phyloP scores from a whole-genome alignment of 2,797 vertebrate genomes.

The Champsocephalus esox region DNA sequence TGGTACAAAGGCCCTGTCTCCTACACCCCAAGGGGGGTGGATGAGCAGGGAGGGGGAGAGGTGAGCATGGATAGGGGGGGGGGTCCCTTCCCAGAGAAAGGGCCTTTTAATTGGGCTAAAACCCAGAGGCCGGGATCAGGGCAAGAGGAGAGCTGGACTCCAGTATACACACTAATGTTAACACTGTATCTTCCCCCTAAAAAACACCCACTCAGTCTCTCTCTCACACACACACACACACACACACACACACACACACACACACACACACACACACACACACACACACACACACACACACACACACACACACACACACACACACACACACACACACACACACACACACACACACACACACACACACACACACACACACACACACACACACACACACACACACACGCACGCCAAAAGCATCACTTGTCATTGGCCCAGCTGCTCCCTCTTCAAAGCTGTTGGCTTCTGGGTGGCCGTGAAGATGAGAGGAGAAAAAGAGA shows the following conservation, averaged over 20 bases:
- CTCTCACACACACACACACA: too few species aligned
- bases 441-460: constrained; percentile 76
- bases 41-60: constrained; percentile 37
- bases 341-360: constrained; percentile 43
- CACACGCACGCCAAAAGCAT: constrained; percentile 69
- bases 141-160: constrained; percentile 61
- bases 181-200: constrained; percentile 51
- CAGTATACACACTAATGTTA: constrained; percentile 56
- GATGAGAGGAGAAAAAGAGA: constrained; percentile 62
- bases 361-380: constrained; percentile 47
- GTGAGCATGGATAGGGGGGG: constrained; percentile 25
- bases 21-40: constrained; percentile 32
- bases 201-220: constrained; percentile 60
- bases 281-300: constrained; percentile 44
- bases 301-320: constrained; percentile 51
- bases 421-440: constrained; percentile 81
- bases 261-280: constrained; percentile 35
- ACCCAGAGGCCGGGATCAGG: constrained; percentile 61
- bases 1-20: constrained; percentile 61
- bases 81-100: constrained; percentile 40
- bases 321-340: constrained; percentile 35
- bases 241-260: constrained; percentile 45
- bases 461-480: constrained; percentile 78
- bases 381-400: constrained; percentile 32
- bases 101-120: constrained; percentile 63